A percentile compares a stretch with the other conserved stretches of the same genome.
Conservation (phyloP, 2,113 vertebrate species). For the Callipepla squamata region DNA sequence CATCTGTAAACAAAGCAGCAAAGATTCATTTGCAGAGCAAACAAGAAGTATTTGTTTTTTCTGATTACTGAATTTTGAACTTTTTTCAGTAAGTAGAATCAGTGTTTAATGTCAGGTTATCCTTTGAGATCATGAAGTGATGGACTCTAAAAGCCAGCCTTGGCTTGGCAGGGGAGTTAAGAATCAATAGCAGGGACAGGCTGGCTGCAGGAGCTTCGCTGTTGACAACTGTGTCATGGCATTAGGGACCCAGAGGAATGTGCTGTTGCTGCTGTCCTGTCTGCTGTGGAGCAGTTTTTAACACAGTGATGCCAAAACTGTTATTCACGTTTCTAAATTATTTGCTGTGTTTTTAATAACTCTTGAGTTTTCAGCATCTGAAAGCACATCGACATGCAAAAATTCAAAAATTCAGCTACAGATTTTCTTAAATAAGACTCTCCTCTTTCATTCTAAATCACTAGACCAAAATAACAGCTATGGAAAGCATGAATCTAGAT, state of each 20-base stretch:
- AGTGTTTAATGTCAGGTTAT: background rate
- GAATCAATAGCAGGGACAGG: background rate
- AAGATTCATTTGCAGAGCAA: background rate
- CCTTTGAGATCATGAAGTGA: background rate
- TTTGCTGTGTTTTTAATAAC: background rate
- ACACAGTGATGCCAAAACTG: background rate
- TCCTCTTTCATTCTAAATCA: background rate
- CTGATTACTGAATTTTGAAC: background rate
- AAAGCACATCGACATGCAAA: background rate
- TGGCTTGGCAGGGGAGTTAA: too few relatives aligned
- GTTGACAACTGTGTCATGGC: background rate
- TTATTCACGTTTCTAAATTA: background rate
- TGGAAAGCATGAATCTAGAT: background rate
- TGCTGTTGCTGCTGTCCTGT: background rate
- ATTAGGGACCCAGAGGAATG: background rate
- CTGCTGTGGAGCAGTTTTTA: background rate
- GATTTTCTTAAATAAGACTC: background rate
- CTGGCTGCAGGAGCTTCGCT: background rate
- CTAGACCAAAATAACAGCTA: background rate
- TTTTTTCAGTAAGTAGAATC: background rate
- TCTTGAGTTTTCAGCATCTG: background rate
- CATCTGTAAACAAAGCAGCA: background rate
- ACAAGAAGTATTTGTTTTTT: background rate
- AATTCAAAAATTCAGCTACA: background rate
- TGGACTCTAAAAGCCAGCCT: background rate